These are phyloP conservation scores for Tricholauxania praeusta DNA, from an alignment of 2,888 invertebrate species.

Conservation along the genomic window DNA sequence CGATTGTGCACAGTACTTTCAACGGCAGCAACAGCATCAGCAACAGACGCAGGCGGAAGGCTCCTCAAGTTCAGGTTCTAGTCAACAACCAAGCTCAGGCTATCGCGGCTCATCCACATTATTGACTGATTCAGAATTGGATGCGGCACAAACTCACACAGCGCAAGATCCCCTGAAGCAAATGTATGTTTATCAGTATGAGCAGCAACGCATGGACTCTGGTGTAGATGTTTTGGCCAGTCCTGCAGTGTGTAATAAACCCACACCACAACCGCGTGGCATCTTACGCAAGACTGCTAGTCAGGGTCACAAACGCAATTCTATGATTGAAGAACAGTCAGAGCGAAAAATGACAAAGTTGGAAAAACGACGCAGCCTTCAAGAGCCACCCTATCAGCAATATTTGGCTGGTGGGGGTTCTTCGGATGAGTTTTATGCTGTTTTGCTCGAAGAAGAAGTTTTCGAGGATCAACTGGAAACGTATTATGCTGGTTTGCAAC, in stretches of 20 bases:
- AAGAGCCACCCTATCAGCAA: conserved; percentile 75
- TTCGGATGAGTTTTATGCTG: conserved; percentile 59
- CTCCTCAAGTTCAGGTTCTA: conserved; percentile 67
- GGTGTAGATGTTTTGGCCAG: conserved; percentile 67
- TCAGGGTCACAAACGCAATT: conserved; percentile 75
- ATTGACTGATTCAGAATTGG: conserved; percentile 76
- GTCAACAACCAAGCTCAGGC: conserved; percentile 88
- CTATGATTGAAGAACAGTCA: conserved; percentile 79
- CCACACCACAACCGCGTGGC: conserved; percentile 73
- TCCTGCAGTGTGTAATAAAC: conserved; percentile 70
- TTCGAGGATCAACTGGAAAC: conserved; percentile 60
- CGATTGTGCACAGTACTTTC: conserved; percentile 66
- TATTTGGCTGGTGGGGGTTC: conserved; percentile 42
- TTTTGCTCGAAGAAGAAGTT: conserved; percentile 56
- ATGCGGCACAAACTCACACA: conserved; percentile 45
- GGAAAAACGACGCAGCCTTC: conserved; percentile 80
- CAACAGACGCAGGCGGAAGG: conserved; percentile 46
- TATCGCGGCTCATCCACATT: conserved; percentile 89
- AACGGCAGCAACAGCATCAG: conserved; percentile 45
- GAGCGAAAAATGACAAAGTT: conserved; percentile 68
- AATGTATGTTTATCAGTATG: conserved; percentile 85
- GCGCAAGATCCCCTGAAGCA: conserved; percentile 68
- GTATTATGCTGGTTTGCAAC: conserved; percentile 43
- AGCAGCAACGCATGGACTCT: conserved; percentile 75
- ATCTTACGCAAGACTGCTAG: conserved; percentile 64